phyloP scores from a whole-genome alignment of 2,888 invertebrate genomes.

The Acronicta alni region DNA sequence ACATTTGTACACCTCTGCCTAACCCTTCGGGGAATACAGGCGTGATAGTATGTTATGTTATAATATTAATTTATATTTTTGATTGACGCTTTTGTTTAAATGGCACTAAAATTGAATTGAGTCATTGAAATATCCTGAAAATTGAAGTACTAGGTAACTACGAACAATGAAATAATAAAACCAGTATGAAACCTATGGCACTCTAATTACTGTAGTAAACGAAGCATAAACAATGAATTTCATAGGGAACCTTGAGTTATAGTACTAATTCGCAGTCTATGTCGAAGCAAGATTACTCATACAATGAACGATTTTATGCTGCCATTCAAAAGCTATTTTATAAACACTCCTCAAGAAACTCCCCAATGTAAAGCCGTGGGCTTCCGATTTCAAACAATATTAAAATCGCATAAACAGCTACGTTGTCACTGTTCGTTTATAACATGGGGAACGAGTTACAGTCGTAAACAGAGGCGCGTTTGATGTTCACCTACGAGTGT shows the following conservation, averaged over 20 bases:
- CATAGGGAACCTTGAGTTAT: conserved; percentile 28
- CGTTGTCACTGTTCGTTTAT: conserved; percentile 55
- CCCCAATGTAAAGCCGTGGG: conserved; percentile 19
- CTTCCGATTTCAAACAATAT: conserved; percentile 49
- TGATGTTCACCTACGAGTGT: conserved; percentile 56
- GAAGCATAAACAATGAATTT: conserved; percentile 35
- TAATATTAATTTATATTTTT: background rate
- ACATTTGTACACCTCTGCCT: too few relatives aligned
- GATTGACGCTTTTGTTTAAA: background rate
- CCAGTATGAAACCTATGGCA: conserved; percentile 12
- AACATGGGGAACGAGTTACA: conserved; percentile 50
- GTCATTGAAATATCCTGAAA: too few relatives aligned
- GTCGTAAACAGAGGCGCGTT: conserved; percentile 65
- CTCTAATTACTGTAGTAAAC: conserved; percentile 35
- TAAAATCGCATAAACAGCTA: conserved; percentile 58
- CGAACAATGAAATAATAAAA: conserved; percentile 28
- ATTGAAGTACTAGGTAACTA: too few relatives aligned
- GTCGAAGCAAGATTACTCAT: conserved; percentile 39
- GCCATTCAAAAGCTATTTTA: conserved; percentile 33
- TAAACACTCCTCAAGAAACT: conserved; percentile 39
- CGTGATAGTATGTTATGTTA: too few relatives aligned
- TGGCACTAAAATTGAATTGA: too few relatives aligned
- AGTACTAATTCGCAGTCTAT: conserved; percentile 36
- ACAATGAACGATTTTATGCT: conserved; percentile 39
- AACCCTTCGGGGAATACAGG: too few relatives aligned